Evolutionary conservation across 2,797 vertebrate genomes (phyloP).

Genomic region (Sebastes diaconus): DNA sequence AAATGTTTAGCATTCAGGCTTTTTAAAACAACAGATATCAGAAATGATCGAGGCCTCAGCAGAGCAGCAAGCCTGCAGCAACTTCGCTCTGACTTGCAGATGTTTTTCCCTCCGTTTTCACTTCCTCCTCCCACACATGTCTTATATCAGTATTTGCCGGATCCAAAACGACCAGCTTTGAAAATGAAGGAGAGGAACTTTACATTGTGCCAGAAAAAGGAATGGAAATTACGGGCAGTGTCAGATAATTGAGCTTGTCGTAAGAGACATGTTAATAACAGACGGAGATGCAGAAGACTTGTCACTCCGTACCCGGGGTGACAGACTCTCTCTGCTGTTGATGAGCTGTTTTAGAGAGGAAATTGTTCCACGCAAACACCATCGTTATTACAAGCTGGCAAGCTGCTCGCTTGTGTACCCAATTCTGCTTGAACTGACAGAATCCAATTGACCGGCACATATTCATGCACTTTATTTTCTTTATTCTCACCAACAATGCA

Average conservation of each 20-base stretch:
- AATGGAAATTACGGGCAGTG: constrained; percentile 90
- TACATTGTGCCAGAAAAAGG: constrained; percentile 89
- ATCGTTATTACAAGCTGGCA: constrained; percentile 88
- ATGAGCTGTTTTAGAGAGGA: constrained; percentile 90
- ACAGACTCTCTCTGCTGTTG: constrained; percentile 88
- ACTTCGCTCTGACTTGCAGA: constrained; percentile 88
- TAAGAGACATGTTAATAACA: constrained; percentile 90
- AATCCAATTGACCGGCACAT: constrained; percentile 90
- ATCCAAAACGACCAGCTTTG: constrained; percentile 84
- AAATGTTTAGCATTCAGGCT: constrained; percentile 10
- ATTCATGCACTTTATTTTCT: constrained; percentile 90
- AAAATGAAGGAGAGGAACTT: constrained; percentile 89
- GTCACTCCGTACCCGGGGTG: constrained; percentile 86
- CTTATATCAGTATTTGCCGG: constrained; percentile 84
- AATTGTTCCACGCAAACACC: constrained; percentile 89
- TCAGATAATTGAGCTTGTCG: constrained; percentile 92
- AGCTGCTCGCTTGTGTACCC: constrained; percentile 84
- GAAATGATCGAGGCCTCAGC: constrained; percentile 44
- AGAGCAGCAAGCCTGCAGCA: constrained; percentile 76
- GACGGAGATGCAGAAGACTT: constrained; percentile 86
- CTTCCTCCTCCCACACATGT: constrained; percentile 83
- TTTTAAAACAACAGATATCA: constrained; percentile 27
- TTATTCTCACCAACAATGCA: constrained; percentile 89
- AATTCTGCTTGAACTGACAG: constrained; percentile 89
- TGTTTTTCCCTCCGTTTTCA: constrained; percentile 77